Evolutionary conservation across 2,113 vertebrate genomes (phyloP).

Genomic region (Phainopepla nitens): DNA sequence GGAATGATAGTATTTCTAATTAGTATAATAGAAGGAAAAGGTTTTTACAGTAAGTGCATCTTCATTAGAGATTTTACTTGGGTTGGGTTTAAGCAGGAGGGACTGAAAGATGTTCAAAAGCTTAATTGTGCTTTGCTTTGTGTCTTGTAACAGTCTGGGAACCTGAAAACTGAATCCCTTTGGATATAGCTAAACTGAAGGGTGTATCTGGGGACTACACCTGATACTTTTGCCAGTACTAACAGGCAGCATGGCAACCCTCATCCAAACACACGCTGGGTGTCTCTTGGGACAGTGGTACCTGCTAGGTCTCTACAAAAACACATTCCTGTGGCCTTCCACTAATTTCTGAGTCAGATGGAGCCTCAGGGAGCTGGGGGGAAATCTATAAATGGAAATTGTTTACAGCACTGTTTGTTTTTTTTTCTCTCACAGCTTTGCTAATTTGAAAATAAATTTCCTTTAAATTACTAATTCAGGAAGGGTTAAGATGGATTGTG

Average conservation of each 20-base stretch:
- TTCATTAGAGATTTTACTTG: neutral
- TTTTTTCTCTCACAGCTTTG: neutral
- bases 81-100: neutral
- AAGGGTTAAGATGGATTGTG: neutral
- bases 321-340: neutral
- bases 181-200: neutral
- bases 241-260: neutral
- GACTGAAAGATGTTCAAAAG: neutral
- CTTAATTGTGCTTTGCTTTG: neutral
- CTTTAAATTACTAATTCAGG: neutral
- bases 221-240: neutral
- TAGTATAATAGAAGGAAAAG: neutral
- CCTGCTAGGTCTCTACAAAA: neutral
- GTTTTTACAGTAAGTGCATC: neutral
- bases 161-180: neutral
- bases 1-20: neutral
- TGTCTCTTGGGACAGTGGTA: neutral
- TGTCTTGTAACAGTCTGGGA: neutral
- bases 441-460: neutral
- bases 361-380: fast-evolving
- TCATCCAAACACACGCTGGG: neutral
- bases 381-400: neutral
- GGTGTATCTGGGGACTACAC: neutral
- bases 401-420: neutral
- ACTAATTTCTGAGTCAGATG: neutral